phyloP scores from a whole-genome alignment of 2,797 vertebrate species.

The Danio aesculapii region DNA sequence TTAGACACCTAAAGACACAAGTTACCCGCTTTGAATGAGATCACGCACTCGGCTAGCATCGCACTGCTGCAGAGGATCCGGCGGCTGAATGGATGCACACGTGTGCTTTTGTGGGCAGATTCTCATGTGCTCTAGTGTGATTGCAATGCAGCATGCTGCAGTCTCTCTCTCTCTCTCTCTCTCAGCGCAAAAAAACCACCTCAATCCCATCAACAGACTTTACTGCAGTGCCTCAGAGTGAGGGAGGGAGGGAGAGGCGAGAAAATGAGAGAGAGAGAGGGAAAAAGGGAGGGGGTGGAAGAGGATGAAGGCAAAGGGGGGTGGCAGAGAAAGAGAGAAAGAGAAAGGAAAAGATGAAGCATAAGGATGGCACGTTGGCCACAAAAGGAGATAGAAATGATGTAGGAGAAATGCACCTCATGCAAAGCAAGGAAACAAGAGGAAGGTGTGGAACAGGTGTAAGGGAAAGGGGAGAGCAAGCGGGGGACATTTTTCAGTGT shows the following conservation, averaged over 20 bases:
- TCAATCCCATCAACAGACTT: slow-evolving; percentile 77
- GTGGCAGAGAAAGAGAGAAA: slow-evolving; percentile 66
- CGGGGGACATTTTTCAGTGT: slow-evolving; percentile 76
- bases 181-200: slow-evolving; percentile 49
- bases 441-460: slow-evolving; percentile 1
- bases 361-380: slow-evolving; percentile 43
- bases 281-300: slow-evolving; percentile 28
- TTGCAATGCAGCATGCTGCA: slow-evolving; percentile 56
- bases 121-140: slow-evolving; percentile 54
- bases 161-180: slow-evolving; percentile 56
- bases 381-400: slow-evolving; percentile 63
- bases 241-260: slow-evolving; percentile 44
- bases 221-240: slow-evolving; percentile 80
- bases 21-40: slow-evolving; percentile 40
- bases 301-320: slow-evolving; percentile 51
- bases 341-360: slow-evolving; percentile 63
- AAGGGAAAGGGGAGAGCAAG: not conserved
- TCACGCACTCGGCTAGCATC: slow-evolving; percentile 39
- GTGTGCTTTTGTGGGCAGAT: slow-evolving; percentile 53
- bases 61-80: slow-evolving; percentile 54
- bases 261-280: slow-evolving; percentile 27
- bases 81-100: slow-evolving; percentile 27
- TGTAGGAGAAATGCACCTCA: slow-evolving; percentile 8
- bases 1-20: slow-evolving; percentile 54
- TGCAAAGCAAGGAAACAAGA: not conserved